A percentile compares a stretch with the other conserved stretches of the same genome.
Evolutionary conservation across 2,888 invertebrate genomes (phyloP).

Genomic region (Syrista parreyssii): DNA sequence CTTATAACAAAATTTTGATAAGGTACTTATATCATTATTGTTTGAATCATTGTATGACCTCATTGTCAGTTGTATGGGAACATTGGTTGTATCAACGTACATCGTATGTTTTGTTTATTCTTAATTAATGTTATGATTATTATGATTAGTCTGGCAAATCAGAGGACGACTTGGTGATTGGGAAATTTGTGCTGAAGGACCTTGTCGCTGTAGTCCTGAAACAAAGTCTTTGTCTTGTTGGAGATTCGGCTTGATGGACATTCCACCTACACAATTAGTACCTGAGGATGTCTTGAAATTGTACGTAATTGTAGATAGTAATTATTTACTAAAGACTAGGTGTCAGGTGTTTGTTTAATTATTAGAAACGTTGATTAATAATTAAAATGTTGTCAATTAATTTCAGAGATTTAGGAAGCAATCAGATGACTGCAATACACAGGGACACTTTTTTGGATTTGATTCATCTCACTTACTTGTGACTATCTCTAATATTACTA

Average conservation of each 20-base stretch:
- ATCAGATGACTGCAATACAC: conserved; percentile 75
- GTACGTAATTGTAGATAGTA: conserved; percentile 64
- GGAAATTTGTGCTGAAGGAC: conserved; percentile 72
- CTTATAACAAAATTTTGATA: conserved; percentile 10
- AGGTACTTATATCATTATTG: neutral
- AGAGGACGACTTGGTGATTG: conserved; percentile 71
- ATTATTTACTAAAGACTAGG: too few species aligned
- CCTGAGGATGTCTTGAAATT: conserved; percentile 75
- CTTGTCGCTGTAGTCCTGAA: conserved; percentile 75
- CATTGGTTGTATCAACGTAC: neutral
- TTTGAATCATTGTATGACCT: neutral
- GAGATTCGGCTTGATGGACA: conserved; percentile 71
- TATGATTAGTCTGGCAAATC: conserved; percentile 73
- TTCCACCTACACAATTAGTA: conserved; percentile 73
- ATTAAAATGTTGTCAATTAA: neutral
- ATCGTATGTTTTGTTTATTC: neutral
- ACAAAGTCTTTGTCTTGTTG: conserved; percentile 77
- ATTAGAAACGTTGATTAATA: neutral
- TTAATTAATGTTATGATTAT: neutral
- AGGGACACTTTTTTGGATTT: conserved; percentile 77
- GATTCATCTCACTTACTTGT: conserved; percentile 70
- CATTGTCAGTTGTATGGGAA: neutral
- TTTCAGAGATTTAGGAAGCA: conserved; percentile 80
- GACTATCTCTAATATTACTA: conserved; percentile 43
- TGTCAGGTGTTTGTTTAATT: too few species aligned